phyloP scores from a whole-genome alignment of 2,113 vertebrate genomes.

The Ardeotis arabs region DNA sequence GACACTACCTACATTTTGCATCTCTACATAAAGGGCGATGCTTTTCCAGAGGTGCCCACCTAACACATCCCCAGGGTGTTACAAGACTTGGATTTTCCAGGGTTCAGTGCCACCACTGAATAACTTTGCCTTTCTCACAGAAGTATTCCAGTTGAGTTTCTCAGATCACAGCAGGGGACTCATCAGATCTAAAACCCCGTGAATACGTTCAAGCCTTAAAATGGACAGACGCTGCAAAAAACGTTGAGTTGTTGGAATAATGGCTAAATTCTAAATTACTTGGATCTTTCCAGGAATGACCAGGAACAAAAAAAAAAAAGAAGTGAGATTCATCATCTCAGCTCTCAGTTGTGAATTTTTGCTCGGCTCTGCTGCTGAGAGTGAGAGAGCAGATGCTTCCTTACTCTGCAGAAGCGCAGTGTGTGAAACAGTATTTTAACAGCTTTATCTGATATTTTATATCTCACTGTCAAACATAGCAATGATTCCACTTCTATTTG shows the following conservation, averaged over 20 bases:
- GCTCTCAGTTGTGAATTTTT: constrained; percentile 53
- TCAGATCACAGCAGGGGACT: neutral
- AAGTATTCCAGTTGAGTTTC: neutral
- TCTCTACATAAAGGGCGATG: neutral
- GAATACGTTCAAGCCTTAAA: neutral
- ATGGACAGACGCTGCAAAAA: neutral
- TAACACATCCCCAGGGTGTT: too few species aligned
- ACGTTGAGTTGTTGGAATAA: neutral
- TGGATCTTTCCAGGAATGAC: constrained; percentile 32
- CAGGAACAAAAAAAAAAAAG: neutral
- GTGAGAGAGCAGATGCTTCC: constrained; percentile 53
- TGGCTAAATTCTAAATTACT: neutral
- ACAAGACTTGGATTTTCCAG: neutral
- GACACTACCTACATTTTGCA: neutral
- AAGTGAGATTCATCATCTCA: constrained; percentile 39
- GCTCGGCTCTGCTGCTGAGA: constrained; percentile 33
- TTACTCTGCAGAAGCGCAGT: neutral
- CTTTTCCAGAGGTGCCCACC: neutral
- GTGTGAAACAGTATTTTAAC: constrained; percentile 67
- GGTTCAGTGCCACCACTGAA: neutral
- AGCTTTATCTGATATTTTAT: constrained; percentile 70
- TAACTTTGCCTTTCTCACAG: neutral
- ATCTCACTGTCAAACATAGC: constrained; percentile 69
- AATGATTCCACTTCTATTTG: constrained; percentile 68
- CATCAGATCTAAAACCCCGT: neutral